phyloP scores from a whole-genome alignment of 2,797 vertebrate genomes.

The Odontamblyopus rebecca region DNA sequence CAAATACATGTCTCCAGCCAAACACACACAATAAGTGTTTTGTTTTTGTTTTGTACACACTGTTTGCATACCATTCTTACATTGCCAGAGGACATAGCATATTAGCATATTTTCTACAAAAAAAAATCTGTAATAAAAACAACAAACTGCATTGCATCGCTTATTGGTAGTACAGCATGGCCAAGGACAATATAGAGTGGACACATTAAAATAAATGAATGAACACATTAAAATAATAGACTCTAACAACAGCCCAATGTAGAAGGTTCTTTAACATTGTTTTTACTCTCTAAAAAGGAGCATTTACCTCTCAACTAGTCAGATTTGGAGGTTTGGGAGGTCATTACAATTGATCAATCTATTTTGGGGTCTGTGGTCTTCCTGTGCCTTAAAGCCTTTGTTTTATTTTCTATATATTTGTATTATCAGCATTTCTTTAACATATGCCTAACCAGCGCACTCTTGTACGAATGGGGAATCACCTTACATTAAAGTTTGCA shows the following conservation, averaged over 20 bases:
- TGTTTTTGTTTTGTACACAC: constrained; percentile 17
- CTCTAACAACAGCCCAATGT: too few relatives aligned
- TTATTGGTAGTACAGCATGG: background rate
- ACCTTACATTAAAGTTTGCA: background rate
- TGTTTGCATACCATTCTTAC: background rate
- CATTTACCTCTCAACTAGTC: background rate
- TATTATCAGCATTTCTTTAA: background rate
- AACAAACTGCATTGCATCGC: too few relatives aligned
- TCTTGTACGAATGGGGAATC: background rate
- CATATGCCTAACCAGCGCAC: background rate
- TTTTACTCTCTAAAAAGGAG: background rate
- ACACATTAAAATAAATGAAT: too few relatives aligned
- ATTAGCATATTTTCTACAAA: background rate
- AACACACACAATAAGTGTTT: constrained; percentile 20
- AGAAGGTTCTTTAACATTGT: too few relatives aligned
- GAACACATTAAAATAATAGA: too few relatives aligned
- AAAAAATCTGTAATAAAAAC: background rate
- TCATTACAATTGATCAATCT: background rate
- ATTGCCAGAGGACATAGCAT: too few relatives aligned
- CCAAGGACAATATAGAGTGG: background rate
- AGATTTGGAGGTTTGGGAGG: background rate
- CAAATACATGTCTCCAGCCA: constrained; percentile 25
- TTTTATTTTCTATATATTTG: background rate
- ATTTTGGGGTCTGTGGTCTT: background rate
- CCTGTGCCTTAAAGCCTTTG: background rate